Evolutionary conservation across 1,140 invertebrate species (phyloP), one percentile per base, ranked within the genome.

Genomic region (Drosophila tristis): DNA sequence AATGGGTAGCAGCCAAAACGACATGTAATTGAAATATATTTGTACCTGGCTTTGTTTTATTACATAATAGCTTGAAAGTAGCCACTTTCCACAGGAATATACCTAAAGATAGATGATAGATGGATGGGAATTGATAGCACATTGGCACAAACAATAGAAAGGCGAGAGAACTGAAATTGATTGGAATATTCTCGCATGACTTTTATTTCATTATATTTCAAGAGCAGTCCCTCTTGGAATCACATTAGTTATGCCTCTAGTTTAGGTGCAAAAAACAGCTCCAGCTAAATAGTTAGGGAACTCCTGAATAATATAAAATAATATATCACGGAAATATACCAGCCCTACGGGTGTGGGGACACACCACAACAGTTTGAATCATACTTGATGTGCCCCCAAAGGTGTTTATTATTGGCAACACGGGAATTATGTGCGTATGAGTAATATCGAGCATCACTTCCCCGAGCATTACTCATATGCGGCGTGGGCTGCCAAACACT

Each of bases 361-460:
- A 20, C 20, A 20, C 20, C 20, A 20, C 44, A 35, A 49, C 58
- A 86, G 74, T 66, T 53, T 75, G 60, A 68, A 65, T 78, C 75
- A 75, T 84, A 65, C 78, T 72, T 81, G 78, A 87, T 87, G 75
- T 78, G 71, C 53, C 84, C 78, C 73, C 64, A 62, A 87, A 87
- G 82, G 82, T 87, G 82, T 87, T 87, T 82, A 79, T 87, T 87
- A 87, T 87, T 79, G 79, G 82, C 84, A 72, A 70, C 82, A 58
- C 66, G 82, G 84, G 82, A 87, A 87, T 87, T 87, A 82, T 81
- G 71, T 68, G 75, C 71, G 84, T 54, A 89, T 87, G 80, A 87
- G 84, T 87, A 82, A 87, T 87, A 89, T 89, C 67, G 58, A 58
- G 61, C 74, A 55, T 45, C 72, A 49, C 39, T 66, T 59, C 82